Percentiles rank a stretch among this genome's conserved stretches.
phyloP scores from a whole-genome alignment of 2,113 vertebrate genomes.

The Cranoglanis bouderius region DNA sequence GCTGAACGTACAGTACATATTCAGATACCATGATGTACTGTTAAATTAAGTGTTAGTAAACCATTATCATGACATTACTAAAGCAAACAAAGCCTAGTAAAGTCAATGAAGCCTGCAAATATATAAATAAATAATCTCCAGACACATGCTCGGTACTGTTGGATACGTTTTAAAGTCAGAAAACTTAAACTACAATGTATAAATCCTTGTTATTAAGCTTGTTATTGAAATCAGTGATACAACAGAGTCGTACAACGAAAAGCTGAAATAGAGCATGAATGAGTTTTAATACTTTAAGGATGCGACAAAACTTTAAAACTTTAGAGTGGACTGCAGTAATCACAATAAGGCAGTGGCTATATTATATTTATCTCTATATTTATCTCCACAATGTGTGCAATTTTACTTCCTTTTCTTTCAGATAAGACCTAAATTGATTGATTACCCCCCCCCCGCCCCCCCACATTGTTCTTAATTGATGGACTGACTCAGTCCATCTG shows the following conservation, averaged over 20 bases:
- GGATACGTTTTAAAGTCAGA: not conserved
- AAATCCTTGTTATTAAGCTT: too few relatives aligned
- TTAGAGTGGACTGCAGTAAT: not conserved
- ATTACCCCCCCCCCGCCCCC: too few relatives aligned
- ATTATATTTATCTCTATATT: not conserved
- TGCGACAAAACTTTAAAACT: not conserved
- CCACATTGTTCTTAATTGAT: not conserved
- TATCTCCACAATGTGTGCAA: not conserved
- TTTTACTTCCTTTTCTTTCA: not conserved
- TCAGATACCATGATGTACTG: too few relatives aligned
- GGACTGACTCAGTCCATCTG: not conserved
- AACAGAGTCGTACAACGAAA: not conserved
- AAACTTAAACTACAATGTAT: too few relatives aligned
- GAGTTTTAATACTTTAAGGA: not conserved
- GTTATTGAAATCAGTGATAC: too few relatives aligned
- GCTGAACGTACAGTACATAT: too few relatives aligned
- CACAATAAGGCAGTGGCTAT: not conserved
- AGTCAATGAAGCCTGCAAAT: not conserved
- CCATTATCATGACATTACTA: not conserved
- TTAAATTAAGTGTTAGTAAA: not conserved
- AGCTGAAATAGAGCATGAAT: not conserved
- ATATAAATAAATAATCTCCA: not conserved
- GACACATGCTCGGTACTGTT: not conserved
- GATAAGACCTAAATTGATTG: not conserved
- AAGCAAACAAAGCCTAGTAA: not conserved